Evolutionary conservation across 2,888 invertebrate species (phyloP).

Genomic region (Yponomeuta sedellus): DNA sequence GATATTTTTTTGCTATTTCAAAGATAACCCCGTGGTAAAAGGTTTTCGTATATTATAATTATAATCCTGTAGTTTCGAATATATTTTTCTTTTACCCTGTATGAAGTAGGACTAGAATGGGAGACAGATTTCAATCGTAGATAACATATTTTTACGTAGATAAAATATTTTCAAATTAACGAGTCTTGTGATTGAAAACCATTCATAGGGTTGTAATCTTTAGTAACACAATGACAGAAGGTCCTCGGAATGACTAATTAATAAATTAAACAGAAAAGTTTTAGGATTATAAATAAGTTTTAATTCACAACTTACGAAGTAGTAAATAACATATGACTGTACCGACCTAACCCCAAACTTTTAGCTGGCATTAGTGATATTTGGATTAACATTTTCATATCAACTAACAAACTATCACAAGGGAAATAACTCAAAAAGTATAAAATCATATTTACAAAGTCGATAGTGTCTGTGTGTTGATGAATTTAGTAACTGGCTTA

Average conservation of each 20-base stretch:
- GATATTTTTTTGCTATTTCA: too few relatives aligned
- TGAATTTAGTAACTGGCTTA: not conserved
- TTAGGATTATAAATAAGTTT: constrained; percentile 65
- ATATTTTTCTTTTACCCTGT: too few relatives aligned
- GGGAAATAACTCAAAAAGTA: constrained; percentile 37
- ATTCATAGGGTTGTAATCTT: not conserved
- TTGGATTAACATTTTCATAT: constrained; percentile 60
- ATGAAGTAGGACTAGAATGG: too few relatives aligned
- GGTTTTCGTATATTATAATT: too few relatives aligned
- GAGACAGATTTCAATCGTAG: too few relatives aligned
- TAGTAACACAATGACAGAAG: not conserved
- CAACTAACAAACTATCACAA: constrained; percentile 64
- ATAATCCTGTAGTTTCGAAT: too few relatives aligned
- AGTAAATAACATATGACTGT: constrained; percentile 72
- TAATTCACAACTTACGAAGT: constrained; percentile 71
- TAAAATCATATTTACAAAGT: constrained; percentile 50
- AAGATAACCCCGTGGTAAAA: too few relatives aligned
- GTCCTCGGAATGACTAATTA: not conserved
- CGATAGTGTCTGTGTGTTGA: constrained; percentile 19
- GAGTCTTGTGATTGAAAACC: not conserved
- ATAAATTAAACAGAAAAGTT: constrained; percentile 21
- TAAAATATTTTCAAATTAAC: too few relatives aligned
- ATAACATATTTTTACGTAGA: too few relatives aligned
- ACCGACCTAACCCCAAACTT: constrained; percentile 69
- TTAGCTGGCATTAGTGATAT: constrained; percentile 71